Base-by-base conservation (phyloP, 92 coral and sea anemone genomes). In the Metridium senile region DNA sequence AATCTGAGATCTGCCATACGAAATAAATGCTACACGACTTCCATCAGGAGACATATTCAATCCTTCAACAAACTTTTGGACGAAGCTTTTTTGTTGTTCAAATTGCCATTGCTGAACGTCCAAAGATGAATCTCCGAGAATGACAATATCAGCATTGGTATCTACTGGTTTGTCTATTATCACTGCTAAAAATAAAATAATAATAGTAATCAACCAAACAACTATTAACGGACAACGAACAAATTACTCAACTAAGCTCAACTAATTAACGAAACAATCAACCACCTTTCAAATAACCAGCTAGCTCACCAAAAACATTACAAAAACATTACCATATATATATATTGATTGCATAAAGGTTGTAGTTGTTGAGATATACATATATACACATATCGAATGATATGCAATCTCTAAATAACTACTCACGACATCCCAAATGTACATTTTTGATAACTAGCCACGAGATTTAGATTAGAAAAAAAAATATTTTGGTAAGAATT, bases 121-220 rank as follows among this genome's bases (percentile, higher is more conserved):
- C 34, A 62, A 58, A 20, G 98, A 94, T 11, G 94, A 89, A 68
- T 94, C 98, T 26, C 83, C 74, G 13, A 93, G 90, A 74, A 94
- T 84, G 62, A 92, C 88, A 35, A 94, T 74, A 58, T 94, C 98
- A 17, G 97, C 80, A 16, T 68, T 81, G 9, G 71, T 73, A 25
- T 76, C 71, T 23, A 76, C 66, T 22, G 89, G 85, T 58, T 16
- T 20, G 23, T 21, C 74, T 53, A 45, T 30, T 16, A 62, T 46
- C 16, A 26, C 70, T 62, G 70, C 19, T 30, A 54, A 73, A 26
- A 3, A 73, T 0, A n/a, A n/a, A n/a, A n/a, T n/a, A n/a, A n/a
- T n/a, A n/a, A n/a, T n/a, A n/a, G n/a, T n/a, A 56, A 34, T 26
- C 35, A 43, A 53, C 26, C 34, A 22, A 68, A n/a, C n/a, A n/a